Conservation (phyloP, 2,888 invertebrate species). For the Empis stercorea region DNA sequence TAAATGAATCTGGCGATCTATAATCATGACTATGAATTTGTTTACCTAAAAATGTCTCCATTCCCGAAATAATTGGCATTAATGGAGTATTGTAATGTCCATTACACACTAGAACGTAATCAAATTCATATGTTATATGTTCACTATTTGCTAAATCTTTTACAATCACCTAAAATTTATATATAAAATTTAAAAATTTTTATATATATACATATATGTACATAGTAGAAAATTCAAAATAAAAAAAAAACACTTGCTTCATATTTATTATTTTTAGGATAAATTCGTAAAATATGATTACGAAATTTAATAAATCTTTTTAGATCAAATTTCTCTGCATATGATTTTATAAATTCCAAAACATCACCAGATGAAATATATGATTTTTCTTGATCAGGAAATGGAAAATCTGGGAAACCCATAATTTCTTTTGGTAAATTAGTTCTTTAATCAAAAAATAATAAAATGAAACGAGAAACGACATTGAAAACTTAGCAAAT, state of each 20-base stretch:
- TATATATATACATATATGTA: too few species aligned
- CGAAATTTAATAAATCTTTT: constrained; percentile 49
- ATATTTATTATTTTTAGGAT: constrained; percentile 45
- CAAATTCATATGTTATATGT: constrained; percentile 48
- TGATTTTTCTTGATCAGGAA: constrained; percentile 57
- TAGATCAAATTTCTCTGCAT: constrained; percentile 57
- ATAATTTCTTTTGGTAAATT: constrained; percentile 91
- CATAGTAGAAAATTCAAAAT: too few species aligned
- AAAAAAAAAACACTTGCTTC: constrained; percentile 40
- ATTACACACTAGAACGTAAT: constrained; percentile 73
- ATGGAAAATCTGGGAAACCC: constrained; percentile 79
- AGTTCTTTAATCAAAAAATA: constrained; percentile 45
- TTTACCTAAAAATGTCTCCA: constrained; percentile 47
- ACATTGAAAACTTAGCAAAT: not conserved
- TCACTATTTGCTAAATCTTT: constrained; percentile 24
- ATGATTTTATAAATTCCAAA: constrained; percentile 57
- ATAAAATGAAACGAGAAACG: not conserved
- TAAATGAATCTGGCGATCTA: constrained; percentile 58
- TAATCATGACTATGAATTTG: constrained; percentile 74
- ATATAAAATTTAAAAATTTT: constrained; percentile 19
- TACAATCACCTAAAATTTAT: constrained; percentile 44
- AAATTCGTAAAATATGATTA: constrained; percentile 45
- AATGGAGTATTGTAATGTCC: constrained; percentile 76
- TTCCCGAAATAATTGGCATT: constrained; percentile 56
- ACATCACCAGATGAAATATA: constrained; percentile 65